These are phyloP conservation scores for Silvanus unidentatus DNA, from an alignment of 2,888 invertebrate species.

Conservation along the genomic window DNA sequence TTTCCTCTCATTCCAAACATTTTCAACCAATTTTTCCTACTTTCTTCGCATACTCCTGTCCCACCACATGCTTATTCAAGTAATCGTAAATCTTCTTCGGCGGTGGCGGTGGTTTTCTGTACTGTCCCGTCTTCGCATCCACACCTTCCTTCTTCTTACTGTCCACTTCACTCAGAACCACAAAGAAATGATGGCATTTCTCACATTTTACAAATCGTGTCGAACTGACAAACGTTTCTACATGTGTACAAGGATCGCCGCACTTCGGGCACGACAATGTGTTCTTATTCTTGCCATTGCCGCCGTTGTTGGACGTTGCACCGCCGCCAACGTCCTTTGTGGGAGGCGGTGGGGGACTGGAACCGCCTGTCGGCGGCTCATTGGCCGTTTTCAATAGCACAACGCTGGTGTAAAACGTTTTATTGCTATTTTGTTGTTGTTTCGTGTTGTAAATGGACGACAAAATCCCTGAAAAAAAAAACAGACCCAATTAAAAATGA, in stretches of 20 bases:
- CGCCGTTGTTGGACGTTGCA: conserved; percentile 42
- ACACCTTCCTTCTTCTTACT: conserved; percentile 83
- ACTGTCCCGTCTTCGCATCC: conserved; percentile 64
- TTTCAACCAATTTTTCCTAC: conserved; percentile 22
- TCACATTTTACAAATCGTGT: conserved; percentile 97
- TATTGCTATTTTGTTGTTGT: conserved; percentile 21
- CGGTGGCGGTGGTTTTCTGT: conserved; percentile 85
- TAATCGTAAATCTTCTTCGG: conserved; percentile 97
- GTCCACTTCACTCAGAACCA: conserved; percentile 89
- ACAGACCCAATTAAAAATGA: neutral
- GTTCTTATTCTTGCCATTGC: conserved; percentile 64
- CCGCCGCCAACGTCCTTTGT: conserved; percentile 42
- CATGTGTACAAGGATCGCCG: conserved; percentile 79
- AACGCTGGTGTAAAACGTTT: conserved; percentile 34
- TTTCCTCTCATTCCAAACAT: neutral
- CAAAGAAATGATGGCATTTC: conserved; percentile 97
- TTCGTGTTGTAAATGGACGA: conserved; percentile 31
- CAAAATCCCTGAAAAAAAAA: conserved; percentile 28
- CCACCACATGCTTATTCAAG: conserved; percentile 93
- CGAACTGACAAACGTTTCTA: conserved; percentile 95
- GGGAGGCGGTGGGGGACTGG: conserved; percentile 22
- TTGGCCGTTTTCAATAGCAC: conserved; percentile 36
- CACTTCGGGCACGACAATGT: conserved; percentile 92
- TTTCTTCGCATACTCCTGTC: conserved; percentile 96
- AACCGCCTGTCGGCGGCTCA: conserved; percentile 31